phyloP scores from a whole-genome alignment of 2,888 invertebrate species.

The Argyresthia albistria region DNA sequence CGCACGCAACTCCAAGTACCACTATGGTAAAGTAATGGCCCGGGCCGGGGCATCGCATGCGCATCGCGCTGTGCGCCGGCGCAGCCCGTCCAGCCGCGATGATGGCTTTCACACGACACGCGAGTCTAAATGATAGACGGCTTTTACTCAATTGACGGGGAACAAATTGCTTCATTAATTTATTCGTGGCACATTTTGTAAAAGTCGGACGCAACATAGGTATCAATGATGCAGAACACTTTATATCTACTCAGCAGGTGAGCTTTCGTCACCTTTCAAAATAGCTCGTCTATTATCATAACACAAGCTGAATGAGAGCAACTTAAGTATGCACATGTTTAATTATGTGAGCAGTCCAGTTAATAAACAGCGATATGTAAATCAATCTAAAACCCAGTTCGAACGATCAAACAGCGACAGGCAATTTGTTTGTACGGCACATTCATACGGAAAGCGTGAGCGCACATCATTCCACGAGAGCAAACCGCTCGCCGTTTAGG shows the following conservation, averaged over 20 bases:
- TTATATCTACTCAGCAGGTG: background rate
- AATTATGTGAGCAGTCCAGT: background rate
- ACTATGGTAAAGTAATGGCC: slow-evolving; percentile 1
- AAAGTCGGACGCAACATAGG: background rate
- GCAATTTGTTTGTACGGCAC: slow-evolving; percentile 32
- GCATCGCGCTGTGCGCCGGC: background rate
- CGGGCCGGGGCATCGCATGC: background rate
- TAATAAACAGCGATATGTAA: background rate
- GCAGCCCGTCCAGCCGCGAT: background rate
- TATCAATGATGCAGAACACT: background rate
- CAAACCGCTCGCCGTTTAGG: slow-evolving; percentile 38
- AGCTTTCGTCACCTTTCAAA: background rate
- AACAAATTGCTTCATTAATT: slow-evolving; percentile 39
- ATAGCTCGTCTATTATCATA: no score
- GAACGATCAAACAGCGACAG: slow-evolving; percentile 22
- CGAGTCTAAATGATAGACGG: slow-evolving; percentile 26
- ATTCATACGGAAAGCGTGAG: slow-evolving; percentile 28
- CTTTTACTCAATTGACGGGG: slow-evolving; percentile 30
- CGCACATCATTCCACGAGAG: slow-evolving; percentile 28
- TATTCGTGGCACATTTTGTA: background rate
- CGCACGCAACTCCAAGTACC: slow-evolving; percentile 1
- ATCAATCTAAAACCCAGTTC: slow-evolving; percentile 6
- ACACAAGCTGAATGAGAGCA: no score
- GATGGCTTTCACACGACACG: slow-evolving; percentile 19
- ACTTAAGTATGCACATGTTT: no score